These are phyloP conservation scores for Polypterus senegalus DNA, from an alignment of 2,113 vertebrate species.

Conservation along the genomic window DNA sequence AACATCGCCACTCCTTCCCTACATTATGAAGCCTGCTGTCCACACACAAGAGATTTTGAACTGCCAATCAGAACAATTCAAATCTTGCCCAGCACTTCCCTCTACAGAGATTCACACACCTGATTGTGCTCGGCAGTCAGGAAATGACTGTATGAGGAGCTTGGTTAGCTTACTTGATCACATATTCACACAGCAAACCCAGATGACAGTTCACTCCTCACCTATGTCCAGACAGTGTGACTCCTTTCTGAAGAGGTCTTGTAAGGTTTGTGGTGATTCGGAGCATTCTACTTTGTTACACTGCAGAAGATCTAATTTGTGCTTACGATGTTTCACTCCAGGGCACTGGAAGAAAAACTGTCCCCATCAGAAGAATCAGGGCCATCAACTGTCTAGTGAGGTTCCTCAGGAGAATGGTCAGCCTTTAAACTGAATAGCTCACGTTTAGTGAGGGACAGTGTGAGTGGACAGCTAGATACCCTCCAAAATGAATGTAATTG, in stretches of 20 bases:
- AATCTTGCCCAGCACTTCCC: background rate
- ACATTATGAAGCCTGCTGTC: background rate
- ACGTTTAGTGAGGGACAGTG: conserved; percentile 5
- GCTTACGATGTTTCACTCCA: background rate
- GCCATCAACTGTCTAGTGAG: background rate
- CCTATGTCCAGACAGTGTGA: too few relatives aligned
- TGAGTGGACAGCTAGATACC: background rate
- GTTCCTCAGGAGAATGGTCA: too few relatives aligned
- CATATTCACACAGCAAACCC: background rate
- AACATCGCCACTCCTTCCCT: background rate
- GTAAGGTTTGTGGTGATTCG: background rate
- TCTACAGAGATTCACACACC: background rate
- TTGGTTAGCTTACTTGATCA: background rate
- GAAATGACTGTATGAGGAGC: background rate
- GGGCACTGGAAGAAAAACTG: conserved; percentile 6
- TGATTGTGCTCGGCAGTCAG: background rate
- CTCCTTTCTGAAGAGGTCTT: background rate
- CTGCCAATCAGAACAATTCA: background rate
- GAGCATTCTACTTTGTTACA: background rate
- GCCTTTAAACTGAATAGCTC: conserved; percentile 11
- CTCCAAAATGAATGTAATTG: conserved; percentile 1
- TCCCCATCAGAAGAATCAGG: background rate
- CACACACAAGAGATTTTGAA: background rate
- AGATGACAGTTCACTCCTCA: background rate
- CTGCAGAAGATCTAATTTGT: background rate